These are phyloP conservation scores for Scalopus aquaticus DNA, from an alignment of 2,113 vertebrate species.

Conservation along the genomic window DNA sequence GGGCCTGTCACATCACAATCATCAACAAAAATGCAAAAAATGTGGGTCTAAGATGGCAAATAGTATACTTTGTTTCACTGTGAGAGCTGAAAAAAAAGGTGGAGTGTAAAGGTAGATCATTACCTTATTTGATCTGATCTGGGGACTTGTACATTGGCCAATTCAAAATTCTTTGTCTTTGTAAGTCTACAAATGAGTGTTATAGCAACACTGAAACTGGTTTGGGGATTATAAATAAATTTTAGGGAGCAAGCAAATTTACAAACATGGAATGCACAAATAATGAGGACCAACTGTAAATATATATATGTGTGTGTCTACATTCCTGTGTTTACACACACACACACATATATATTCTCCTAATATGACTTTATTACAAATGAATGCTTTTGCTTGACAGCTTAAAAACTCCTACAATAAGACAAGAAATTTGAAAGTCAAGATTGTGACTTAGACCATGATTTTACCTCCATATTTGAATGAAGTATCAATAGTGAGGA, in stretches of 20 bases:
- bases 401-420: neutral
- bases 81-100: neutral
- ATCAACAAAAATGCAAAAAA: neutral
- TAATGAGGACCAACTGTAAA: neutral
- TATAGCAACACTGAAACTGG: neutral
- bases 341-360: neutral
- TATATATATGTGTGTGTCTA: neutral
- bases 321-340: neutral
- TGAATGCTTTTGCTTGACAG: neutral
- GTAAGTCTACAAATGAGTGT: neutral
- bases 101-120: neutral
- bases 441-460: neutral
- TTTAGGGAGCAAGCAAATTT: neutral
- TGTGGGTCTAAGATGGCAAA: neutral
- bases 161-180: neutral
- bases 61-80: neutral
- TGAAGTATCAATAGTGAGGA: neutral
- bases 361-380: neutral
- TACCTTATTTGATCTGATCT: neutral
- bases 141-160: neutral
- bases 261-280: neutral
- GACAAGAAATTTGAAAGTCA: neutral
- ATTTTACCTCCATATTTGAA: neutral
- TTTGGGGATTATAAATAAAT: neutral
- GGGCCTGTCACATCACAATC: neutral